Evolutionary conservation across 1,140 invertebrate species (phyloP).

Genomic region (Cyrtorhinus lividipennis): DNA sequence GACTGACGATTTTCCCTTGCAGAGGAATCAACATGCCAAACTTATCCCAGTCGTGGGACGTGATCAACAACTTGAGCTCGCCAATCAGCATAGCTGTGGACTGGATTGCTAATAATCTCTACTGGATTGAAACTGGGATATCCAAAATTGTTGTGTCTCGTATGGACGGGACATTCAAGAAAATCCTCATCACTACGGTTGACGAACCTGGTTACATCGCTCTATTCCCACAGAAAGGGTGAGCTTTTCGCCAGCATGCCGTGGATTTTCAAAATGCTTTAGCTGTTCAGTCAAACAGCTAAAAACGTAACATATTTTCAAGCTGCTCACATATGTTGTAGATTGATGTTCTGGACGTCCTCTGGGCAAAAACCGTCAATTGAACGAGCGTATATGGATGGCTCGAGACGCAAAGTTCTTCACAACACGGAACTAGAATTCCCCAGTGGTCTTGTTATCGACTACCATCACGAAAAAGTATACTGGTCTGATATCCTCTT

Average conservation of each 20-base stretch:
- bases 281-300: neutral
- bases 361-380: conserved; percentile 73
- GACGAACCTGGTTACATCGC: conserved; percentile 63
- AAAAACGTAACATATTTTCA: no score
- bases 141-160: conserved; percentile 70
- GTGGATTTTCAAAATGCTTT: no score
- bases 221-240: conserved; percentile 60
- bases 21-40: conserved; percentile 51
- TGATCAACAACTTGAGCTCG: conserved; percentile 38
- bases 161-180: conserved; percentile 63
- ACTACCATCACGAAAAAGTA: conserved; percentile 57
- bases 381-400: conserved; percentile 71
- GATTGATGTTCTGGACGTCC: conserved; percentile 81
- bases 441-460: conserved; percentile 82
- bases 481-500: conserved; percentile 85
- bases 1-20: conserved; percentile 24
- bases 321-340: conserved; percentile 25
- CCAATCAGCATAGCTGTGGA: conserved; percentile 80
- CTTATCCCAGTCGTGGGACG: conserved; percentile 41
- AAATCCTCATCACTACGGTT: conserved; percentile 48
- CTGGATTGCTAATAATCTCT: conserved; percentile 76
- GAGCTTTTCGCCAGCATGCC: conserved; percentile 29
- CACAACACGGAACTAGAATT: conserved; percentile 71
- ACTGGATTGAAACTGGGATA: conserved; percentile 73
- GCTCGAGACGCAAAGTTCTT: conserved; percentile 54